Evolutionary conservation across 1,140 invertebrate genomes (phyloP), one percentile per base, ranked within the genome.

Genomic region (Rhopalosiphum maidis): DNA sequence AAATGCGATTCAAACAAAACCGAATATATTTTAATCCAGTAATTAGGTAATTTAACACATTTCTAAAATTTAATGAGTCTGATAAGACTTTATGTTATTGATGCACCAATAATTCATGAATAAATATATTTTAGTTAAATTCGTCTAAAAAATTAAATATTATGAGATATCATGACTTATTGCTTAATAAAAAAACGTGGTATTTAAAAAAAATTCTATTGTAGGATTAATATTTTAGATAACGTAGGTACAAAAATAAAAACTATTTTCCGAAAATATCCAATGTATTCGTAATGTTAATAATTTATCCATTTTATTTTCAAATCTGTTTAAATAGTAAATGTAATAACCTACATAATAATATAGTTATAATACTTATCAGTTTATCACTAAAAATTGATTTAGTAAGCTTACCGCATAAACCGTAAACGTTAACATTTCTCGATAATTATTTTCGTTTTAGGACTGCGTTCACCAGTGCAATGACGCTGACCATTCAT

Each of bases 361-460:
- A 43, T 41, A 85, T 85, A 85, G 25, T 85, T 11, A 83, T 85
- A 85, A 85, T 43, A 77, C 48, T n/a, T 15, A 43, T 43, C 23
- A 25, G 3, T 37, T 85, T 22, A 43, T 41, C 83, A 25, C 37
- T 22, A 30, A 89, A 22, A 37, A 30, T 54, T 18, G 9, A 51
- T 88, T 51, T 77, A 30, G 11, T 55, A 46, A 68, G 37, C 89
- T 90, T 90, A 90, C 89, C 37, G 54, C 37, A 60, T 43, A 68
- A 30, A 68, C 21, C 37, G 4, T 22, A 35, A 43, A 41, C 25
- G 25, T 15, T 46, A n/a, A 60, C 89, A 90, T 90, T 90, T 37
- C 54, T 41, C 6, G 37, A 48, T 43, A 68, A 68, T 60, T 43
- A 55, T 41, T 90, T 90, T 41, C 54, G 37, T 46, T 90, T 68